A percentile compares a stretch with the other conserved stretches of the same genome.
These are phyloP conservation scores for Antidorcas marsupialis DNA, from an alignment of 2,113 vertebrate genomes.

Conservation along the genomic window DNA sequence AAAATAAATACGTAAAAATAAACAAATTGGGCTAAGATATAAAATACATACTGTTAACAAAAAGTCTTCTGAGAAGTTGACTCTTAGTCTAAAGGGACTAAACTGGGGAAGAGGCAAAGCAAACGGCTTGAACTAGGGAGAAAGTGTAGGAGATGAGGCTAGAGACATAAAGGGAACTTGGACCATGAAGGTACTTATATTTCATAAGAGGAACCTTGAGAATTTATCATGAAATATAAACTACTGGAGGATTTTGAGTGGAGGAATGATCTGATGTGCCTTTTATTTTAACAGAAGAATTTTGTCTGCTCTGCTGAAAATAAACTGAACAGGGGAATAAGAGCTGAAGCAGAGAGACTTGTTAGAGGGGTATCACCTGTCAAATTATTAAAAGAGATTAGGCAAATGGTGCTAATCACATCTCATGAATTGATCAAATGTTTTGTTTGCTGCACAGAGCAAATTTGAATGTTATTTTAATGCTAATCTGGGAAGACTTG, in stretches of 20 bases:
- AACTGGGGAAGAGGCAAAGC: background rate
- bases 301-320: conserved; percentile 38
- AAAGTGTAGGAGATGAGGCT: background rate
- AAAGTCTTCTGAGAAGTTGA: background rate
- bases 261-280: background rate
- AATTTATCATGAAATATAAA: background rate
- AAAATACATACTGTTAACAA: background rate
- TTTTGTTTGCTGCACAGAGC: conserved; percentile 40
- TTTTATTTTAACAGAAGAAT: conserved; percentile 17
- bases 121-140: background rate
- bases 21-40: background rate
- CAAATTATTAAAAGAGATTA: conserved; percentile 58
- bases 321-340: background rate
- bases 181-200: background rate
- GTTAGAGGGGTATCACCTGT: conserved; percentile 40
- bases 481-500: conserved; percentile 37
- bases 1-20: background rate
- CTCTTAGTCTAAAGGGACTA: background rate
- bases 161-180: background rate
- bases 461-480: conserved; percentile 49
- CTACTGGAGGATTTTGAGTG: background rate
- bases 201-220: background rate
- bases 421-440: conserved; percentile 53
- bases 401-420: conserved; percentile 56
- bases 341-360: conserved; percentile 26